Evolutionary conservation across 2,888 invertebrate species (phyloP).

Genomic region (Polylopha cassiicola): DNA sequence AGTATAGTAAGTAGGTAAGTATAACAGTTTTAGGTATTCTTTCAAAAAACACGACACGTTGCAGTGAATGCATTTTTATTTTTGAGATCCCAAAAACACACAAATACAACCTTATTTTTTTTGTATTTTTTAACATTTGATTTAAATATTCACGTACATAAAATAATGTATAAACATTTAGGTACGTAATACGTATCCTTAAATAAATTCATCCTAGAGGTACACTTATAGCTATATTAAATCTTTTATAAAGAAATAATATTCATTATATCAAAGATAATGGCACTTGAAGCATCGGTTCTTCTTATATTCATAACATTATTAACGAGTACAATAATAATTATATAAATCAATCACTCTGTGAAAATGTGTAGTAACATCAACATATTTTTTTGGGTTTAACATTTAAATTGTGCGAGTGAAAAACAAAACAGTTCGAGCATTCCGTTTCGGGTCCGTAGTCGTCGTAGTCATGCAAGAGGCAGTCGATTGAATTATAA

Average conservation of each 20-base stretch:
- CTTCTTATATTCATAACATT: slow-evolving; percentile 38
- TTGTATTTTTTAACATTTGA: slow-evolving; percentile 32
- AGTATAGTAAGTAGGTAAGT: too few relatives aligned
- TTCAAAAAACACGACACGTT: too few relatives aligned
- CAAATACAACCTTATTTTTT: slow-evolving; percentile 53
- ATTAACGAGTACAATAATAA: slow-evolving; percentile 26
- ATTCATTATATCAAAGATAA: slow-evolving; percentile 40
- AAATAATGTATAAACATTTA: not conserved
- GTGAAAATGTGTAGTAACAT: slow-evolving; percentile 43
- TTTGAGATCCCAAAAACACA: slow-evolving; percentile 78
- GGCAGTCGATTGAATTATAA: slow-evolving; percentile 11
- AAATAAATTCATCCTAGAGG: slow-evolving; percentile 3
- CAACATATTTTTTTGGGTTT: slow-evolving; percentile 44
- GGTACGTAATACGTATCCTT: slow-evolving; percentile 1
- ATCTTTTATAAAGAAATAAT: slow-evolving; percentile 21
- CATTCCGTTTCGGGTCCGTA: slow-evolving; percentile 59
- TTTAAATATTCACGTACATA: slow-evolving; percentile 25
- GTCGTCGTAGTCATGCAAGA: slow-evolving; percentile 38
- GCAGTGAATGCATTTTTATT: slow-evolving; percentile 69
- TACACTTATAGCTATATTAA: slow-evolving; percentile 19
- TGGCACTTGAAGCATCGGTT: slow-evolving; percentile 71
- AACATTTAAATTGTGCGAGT: slow-evolving; percentile 53
- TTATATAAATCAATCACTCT: slow-evolving; percentile 38
- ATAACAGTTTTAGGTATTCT: too few relatives aligned
- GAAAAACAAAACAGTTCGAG: slow-evolving; percentile 32